Evolutionary conservation across 2,113 vertebrate species (phyloP).

Genomic region (Pantherophis guttatus): DNA sequence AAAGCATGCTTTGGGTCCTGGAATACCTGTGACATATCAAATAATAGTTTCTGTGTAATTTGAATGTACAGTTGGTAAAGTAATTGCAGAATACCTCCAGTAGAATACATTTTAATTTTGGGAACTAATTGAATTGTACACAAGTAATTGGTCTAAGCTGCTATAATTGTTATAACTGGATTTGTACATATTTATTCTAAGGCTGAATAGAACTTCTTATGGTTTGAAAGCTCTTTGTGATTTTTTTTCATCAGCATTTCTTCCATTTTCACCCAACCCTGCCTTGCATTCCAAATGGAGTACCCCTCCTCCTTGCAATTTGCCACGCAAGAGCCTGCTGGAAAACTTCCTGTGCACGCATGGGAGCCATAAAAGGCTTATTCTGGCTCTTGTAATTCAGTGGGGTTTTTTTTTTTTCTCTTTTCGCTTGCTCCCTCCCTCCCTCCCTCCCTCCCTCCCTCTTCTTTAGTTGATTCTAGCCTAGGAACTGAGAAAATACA

Average conservation of each 20-base stretch:
- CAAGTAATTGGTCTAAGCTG: not conserved
- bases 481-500: constrained; percentile 21
- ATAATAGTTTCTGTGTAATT: not conserved
- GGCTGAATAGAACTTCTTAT: rapidly evolving
- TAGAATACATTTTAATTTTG: not conserved
- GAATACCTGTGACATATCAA: not conserved
- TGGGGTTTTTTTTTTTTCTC: not conserved
- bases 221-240: rapidly evolving
- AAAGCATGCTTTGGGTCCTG: not conserved
- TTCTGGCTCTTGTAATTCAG: not conserved
- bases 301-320: not conserved
- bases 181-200: rapidly evolving
- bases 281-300: not conserved
- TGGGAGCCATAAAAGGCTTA: constrained; percentile 60
- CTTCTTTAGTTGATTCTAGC: constrained; percentile 15
- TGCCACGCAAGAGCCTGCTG: constrained; percentile 9
- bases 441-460: not conserved
- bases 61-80: not conserved
- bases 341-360: constrained; percentile 42
- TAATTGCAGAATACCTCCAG: not conserved
- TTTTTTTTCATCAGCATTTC: not conserved
- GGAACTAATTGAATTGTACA: not conserved
- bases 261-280: not conserved
- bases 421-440: not conserved
- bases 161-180: not conserved